Evolutionary conservation across 2,888 invertebrate genomes (phyloP).

Genomic region (Drosophila atroscutellata): DNA sequence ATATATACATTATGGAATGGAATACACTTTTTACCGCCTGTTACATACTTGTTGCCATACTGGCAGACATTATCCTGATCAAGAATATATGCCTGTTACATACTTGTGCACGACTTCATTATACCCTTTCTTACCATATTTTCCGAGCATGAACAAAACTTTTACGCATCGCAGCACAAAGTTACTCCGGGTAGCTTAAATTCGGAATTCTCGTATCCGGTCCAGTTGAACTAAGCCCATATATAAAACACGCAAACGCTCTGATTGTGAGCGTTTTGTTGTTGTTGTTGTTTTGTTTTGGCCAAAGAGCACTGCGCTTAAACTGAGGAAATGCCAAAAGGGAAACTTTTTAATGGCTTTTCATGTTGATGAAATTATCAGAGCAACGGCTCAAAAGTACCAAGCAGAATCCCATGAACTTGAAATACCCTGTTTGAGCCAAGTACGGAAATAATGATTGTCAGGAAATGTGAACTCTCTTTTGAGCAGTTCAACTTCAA

Average conservation of each 20-base stretch:
- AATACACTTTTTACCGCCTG: background rate
- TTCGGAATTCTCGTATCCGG: slow-evolving; percentile 4
- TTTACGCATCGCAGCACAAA: slow-evolving; percentile 68
- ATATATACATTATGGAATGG: background rate
- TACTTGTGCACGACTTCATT: background rate
- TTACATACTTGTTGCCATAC: no score
- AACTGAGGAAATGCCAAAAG: slow-evolving; percentile 48
- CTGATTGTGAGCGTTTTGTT: slow-evolving; percentile 21
- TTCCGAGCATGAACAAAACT: slow-evolving; percentile 32
- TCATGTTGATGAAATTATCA: slow-evolving; percentile 77
- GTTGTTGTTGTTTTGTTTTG: background rate
- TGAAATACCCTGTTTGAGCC: slow-evolving; percentile 16
- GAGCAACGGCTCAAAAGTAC: slow-evolving; percentile 27
- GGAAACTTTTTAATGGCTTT: slow-evolving; percentile 81
- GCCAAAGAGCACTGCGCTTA: slow-evolving; percentile 27
- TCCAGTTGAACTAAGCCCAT: slow-evolving; percentile 27
- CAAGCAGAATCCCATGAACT: slow-evolving; percentile 1
- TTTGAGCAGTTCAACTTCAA: background rate
- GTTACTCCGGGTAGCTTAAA: slow-evolving; percentile 46
- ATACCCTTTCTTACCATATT: background rate
- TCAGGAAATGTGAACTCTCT: background rate
- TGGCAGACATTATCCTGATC: background rate
- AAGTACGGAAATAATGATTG: background rate
- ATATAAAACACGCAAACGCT: slow-evolving; percentile 31
- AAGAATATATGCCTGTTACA: background rate